Percentiles rank a stretch among this genome's conserved stretches.
Conservation (phyloP, 2,888 invertebrate species). For the Ceramica pisi region DNA sequence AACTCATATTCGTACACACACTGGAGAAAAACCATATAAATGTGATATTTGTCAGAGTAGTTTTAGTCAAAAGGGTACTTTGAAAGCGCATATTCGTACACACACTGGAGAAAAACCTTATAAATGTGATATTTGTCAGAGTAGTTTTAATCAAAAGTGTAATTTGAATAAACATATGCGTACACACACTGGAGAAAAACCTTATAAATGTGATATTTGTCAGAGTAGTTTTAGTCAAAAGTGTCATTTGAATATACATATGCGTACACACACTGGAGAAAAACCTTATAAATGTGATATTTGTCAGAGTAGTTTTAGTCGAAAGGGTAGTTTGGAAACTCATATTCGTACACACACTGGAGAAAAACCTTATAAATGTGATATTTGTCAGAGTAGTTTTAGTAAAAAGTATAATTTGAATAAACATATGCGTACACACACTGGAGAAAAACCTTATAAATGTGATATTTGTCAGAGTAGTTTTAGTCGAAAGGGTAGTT, state of each 20-base stretch:
- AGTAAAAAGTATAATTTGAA: neutral
- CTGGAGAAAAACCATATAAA: neutral
- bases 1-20: neutral
- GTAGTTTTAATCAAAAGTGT: neutral
- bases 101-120: neutral
- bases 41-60: neutral
- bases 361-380: neutral
- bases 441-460: neutral
- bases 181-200: neutral
- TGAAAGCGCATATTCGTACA: neutral
- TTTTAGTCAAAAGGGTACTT: neutral
- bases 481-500: neutral
- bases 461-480: neutral
- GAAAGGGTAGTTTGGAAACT: neutral
- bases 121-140: neutral
- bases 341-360: neutral
- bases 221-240: neutral
- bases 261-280: neutral
- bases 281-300: neutral
- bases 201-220: neutral
- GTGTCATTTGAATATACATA: neutral
- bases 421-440: neutral
- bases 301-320: neutral
- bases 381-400: neutral
- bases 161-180: neutral